A percentile compares a stretch with the other conserved stretches of the same genome.
These are phyloP conservation scores for Coreius guichenoti DNA, from an alignment of 2,797 vertebrate species.

Conservation along the genomic window DNA sequence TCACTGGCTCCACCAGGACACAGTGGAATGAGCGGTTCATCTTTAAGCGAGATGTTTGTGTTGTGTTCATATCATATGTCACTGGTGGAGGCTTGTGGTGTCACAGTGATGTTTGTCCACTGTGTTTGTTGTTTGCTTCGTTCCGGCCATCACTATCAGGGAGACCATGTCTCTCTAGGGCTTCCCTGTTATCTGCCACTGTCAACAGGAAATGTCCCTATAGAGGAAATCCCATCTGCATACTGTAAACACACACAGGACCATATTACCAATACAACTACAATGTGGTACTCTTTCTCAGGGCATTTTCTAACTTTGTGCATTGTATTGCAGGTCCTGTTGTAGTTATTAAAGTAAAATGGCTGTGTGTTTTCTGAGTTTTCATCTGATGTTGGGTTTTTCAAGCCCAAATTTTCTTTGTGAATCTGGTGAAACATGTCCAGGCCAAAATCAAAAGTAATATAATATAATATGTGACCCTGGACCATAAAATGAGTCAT, in stretches of 20 bases:
- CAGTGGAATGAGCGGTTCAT: not conserved
- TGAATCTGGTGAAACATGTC: constrained; percentile 10
- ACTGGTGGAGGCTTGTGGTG: not conserved
- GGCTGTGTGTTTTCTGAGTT: not conserved
- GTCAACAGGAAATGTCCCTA: constrained; percentile 70
- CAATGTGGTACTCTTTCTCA: not conserved
- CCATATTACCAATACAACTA: not conserved
- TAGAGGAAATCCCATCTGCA: constrained; percentile 37
- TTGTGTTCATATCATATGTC: not conserved
- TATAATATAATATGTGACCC: no score
- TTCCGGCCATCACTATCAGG: constrained; percentile 58
- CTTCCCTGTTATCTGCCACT: constrained; percentile 53
- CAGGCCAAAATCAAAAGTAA: not conserved
- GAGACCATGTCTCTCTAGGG: constrained; percentile 52
- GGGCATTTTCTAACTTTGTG: not conserved
- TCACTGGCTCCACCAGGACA: not conserved
- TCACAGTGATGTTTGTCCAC: constrained; percentile 10
- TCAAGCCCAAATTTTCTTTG: not conserved
- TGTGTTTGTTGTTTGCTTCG: constrained; percentile 57
- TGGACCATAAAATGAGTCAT: no score
- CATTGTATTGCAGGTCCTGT: not conserved
- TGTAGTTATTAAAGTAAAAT: not conserved
- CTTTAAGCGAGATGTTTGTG: not conserved
- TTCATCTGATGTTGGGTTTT: constrained; percentile 8
- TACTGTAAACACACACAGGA: constrained; percentile 22